These are phyloP conservation scores for Euphonia xanthogaster DNA, from an alignment of 2,797 vertebrate species.

Conservation along the genomic window DNA sequence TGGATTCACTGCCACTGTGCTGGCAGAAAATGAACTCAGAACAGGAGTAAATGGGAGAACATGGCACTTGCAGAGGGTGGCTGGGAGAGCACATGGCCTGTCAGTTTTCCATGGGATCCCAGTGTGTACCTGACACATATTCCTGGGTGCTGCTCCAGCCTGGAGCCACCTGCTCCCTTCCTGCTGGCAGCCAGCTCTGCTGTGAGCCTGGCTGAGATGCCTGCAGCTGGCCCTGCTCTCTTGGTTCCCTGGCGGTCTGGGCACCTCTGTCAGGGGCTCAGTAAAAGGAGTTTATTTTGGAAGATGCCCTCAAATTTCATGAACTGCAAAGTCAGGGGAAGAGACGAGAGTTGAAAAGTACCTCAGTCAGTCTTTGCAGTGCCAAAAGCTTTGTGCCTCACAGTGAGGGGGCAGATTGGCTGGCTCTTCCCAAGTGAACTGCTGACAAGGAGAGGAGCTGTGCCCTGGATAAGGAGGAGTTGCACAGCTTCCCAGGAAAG, in stretches of 20 bases:
- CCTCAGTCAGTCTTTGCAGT: not conserved
- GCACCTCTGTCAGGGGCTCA: not conserved
- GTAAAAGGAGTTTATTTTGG: not conserved
- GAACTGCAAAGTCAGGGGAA: not conserved
- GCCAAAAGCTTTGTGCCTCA: not conserved
- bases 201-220: not conserved
- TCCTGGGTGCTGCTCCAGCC: not conserved
- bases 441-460: not conserved
- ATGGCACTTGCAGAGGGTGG: not conserved
- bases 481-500: not conserved
- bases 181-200: not conserved
- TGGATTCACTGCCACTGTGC: not conserved
- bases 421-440: not conserved
- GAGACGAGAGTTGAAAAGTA: not conserved
- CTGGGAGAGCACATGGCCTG: not conserved
- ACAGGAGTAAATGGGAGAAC: not conserved
- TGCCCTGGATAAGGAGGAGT: not conserved
- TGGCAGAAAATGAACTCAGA: not conserved
- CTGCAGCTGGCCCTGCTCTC: not conserved
- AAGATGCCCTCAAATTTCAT: not conserved
- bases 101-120: not conserved
- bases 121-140: not conserved
- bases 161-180: not conserved
- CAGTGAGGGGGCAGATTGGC: not conserved
- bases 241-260: not conserved